Conservation (phyloP, 2,797 vertebrate species). For the Morelia viridis region DNA sequence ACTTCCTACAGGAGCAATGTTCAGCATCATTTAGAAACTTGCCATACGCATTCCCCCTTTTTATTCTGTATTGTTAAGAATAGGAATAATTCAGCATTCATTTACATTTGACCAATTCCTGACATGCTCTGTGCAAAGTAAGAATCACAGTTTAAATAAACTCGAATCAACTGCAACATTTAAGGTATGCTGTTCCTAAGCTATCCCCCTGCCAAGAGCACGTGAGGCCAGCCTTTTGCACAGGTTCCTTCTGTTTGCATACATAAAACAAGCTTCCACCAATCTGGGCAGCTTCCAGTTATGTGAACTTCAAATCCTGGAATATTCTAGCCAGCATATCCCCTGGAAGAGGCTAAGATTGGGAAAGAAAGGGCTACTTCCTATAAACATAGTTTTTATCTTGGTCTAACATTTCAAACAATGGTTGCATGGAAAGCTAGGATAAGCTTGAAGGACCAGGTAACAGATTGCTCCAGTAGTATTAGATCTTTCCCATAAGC, state of each 20-base stretch:
- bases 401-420: not conserved
- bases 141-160: conserved; percentile 2
- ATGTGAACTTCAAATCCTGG: not conserved
- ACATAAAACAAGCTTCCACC: not conserved
- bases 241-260: not conserved
- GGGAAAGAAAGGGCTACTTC: not conserved
- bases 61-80: not conserved
- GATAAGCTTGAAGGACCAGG: not conserved
- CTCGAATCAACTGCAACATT: not conserved
- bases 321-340: not conserved
- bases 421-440: not conserved
- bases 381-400: not conserved
- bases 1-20: not conserved
- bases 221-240: not conserved
- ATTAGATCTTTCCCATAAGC: conserved; percentile 9
- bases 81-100: not conserved
- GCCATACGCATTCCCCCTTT: not conserved
- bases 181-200: not conserved
- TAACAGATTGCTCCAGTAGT: conserved; percentile 8
- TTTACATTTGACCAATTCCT: not conserved
- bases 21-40: not conserved
- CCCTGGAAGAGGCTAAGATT: not conserved
- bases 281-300: not conserved
- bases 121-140: not conserved
- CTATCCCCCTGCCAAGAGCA: not conserved